Conservation (phyloP, 2,888 invertebrate genomes). For the Hypsopygia costalis region DNA sequence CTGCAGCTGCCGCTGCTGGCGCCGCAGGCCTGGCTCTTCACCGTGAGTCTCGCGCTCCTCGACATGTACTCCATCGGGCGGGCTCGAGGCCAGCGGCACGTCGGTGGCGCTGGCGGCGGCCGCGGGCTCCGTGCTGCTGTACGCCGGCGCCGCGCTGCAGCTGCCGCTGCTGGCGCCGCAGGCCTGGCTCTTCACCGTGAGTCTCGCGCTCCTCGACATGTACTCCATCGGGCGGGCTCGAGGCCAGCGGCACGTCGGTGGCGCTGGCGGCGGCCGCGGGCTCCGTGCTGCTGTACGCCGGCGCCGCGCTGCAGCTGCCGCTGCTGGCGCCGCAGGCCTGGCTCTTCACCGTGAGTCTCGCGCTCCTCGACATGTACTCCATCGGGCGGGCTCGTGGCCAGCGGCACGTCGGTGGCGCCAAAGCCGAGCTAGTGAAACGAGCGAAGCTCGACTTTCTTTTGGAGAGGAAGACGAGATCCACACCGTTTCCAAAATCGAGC, state of each 20-base stretch:
- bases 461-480: too few relatives aligned
- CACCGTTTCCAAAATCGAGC: too few relatives aligned
- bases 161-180: constrained; percentile 36
- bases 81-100: constrained; percentile 24
- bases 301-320: constrained; percentile 29
- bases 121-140: constrained; percentile 26
- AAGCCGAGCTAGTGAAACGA: too few relatives aligned
- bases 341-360: constrained; percentile 38
- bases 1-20: constrained; percentile 32
- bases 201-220: too few relatives aligned
- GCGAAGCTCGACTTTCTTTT: too few relatives aligned
- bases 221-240: constrained; percentile 24
- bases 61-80: too few relatives aligned
- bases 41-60: constrained; percentile 24
- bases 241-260: constrained; percentile 23
- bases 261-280: constrained; percentile 25
- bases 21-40: constrained; percentile 36
- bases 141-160: constrained; percentile 28
- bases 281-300: constrained; percentile 30
- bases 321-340: constrained; percentile 33
- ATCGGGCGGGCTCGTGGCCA: constrained; percentile 23
- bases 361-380: too few relatives aligned
- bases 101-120: constrained; percentile 25
- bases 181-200: constrained; percentile 36
- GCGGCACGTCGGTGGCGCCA: constrained; percentile 25